Conservation (phyloP, 2,797 vertebrate species). For the Notoglanidium macrostoma region DNA sequence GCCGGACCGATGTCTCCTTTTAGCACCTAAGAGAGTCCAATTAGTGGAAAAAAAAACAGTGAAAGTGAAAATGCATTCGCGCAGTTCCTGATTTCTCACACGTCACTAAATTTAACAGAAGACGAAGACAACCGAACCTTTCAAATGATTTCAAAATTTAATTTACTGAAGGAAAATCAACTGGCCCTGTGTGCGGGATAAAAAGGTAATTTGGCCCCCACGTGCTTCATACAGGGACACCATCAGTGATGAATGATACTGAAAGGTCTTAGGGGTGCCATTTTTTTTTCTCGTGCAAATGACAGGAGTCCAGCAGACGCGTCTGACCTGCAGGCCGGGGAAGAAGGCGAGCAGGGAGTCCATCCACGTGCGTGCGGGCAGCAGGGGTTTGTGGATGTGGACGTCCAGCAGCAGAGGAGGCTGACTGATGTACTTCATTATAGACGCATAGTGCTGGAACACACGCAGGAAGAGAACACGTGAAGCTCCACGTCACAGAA, state of each 20-base stretch:
- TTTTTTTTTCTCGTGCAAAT: too few species aligned
- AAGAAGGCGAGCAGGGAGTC: slow-evolving; percentile 97
- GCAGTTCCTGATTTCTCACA: too few species aligned
- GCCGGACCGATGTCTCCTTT: slow-evolving; percentile 97
- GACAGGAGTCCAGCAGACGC: too few species aligned
- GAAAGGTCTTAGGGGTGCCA: background rate
- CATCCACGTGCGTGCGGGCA: slow-evolving; percentile 98
- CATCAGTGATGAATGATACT: background rate
- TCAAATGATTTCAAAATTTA: too few species aligned
- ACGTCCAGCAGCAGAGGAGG: slow-evolving; percentile 95
- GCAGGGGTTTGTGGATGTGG: slow-evolving; percentile 96
- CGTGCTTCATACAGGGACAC: background rate
- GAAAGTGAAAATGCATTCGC: background rate
- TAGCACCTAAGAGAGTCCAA: slow-evolving; percentile 78
- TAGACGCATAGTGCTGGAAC: slow-evolving; percentile 93
- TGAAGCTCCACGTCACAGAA: background rate
- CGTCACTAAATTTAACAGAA: background rate
- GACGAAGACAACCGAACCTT: background rate
- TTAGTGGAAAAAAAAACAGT: background rate
- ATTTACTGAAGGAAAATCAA: background rate
- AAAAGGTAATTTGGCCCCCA: background rate
- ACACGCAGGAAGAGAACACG: background rate
- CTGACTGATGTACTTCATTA: slow-evolving; percentile 99
- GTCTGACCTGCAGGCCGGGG: slow-evolving; percentile 91
- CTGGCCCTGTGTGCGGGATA: background rate